Conservation (phyloP, 2,888 invertebrate species). For the Napeogenes sylphis region DNA sequence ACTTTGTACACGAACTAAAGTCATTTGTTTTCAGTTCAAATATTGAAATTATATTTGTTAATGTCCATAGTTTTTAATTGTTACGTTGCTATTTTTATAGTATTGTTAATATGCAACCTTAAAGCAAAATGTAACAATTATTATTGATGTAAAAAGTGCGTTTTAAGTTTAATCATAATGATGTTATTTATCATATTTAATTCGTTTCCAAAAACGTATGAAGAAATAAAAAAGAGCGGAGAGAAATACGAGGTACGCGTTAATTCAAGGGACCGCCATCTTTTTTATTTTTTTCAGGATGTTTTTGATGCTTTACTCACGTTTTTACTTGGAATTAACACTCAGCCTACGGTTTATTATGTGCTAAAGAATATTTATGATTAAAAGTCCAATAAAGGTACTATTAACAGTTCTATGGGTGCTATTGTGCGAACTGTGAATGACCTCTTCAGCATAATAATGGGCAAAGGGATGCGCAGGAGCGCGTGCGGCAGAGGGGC, state of each 20-base stretch:
- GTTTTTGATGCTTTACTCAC: constrained; percentile 36
- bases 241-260: constrained; percentile 23
- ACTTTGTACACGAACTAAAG: no score
- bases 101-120: no score
- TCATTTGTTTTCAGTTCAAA: no score
- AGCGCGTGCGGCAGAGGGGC: constrained; percentile 69
- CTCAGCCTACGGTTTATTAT: constrained; percentile 34
- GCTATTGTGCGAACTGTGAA: constrained; percentile 76
- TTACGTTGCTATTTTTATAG: no score
- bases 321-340: constrained; percentile 31
- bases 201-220: constrained; percentile 25
- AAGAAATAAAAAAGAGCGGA: constrained; percentile 28
- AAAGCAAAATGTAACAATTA: no score
- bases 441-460: constrained; percentile 77
- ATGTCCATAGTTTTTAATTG: no score
- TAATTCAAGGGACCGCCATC: constrained; percentile 22
- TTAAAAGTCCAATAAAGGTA: constrained; percentile 44
- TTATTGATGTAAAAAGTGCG: constrained; percentile 8
- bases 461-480: constrained; percentile 74
- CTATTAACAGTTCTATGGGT: constrained; percentile 61
- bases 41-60: no score
- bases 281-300: constrained; percentile 16
- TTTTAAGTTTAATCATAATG: constrained; percentile 12
- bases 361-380: constrained; percentile 33
- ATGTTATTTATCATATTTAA: constrained; percentile 20